A percentile compares a stretch with the other conserved stretches of the same genome.
Conservation (phyloP, 2,113 vertebrate species). For the Hypomesus transpacificus region DNA sequence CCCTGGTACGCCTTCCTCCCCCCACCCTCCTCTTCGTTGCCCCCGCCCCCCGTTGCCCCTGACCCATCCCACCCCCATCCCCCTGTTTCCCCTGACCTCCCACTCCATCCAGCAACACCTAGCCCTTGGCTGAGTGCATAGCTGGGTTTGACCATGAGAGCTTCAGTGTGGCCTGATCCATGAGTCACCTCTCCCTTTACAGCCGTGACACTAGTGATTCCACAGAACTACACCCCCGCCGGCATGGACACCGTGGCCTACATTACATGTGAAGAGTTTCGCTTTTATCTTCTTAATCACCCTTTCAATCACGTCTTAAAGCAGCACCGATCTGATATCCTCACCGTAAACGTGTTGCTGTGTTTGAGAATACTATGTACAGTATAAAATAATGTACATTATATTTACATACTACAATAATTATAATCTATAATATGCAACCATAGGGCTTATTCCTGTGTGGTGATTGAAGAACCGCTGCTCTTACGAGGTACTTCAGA, state of each 20-base stretch:
- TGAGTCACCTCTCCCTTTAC: constrained; percentile 10
- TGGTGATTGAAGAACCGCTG: no score
- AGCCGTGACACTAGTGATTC: background rate
- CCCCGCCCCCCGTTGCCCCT: background rate
- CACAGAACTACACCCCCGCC: background rate
- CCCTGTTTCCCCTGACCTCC: background rate
- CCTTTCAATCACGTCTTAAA: no score
- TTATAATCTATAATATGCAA: no score
- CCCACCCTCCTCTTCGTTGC: background rate
- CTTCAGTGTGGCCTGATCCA: background rate
- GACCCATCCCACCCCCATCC: background rate
- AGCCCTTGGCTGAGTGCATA: background rate
- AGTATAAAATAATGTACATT: no score
- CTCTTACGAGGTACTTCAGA: no score
- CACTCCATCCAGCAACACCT: background rate
- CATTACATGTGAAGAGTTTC: background rate
- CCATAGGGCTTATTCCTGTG: no score
- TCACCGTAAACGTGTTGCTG: no score
- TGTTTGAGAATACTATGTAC: no score
- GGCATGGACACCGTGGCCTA: background rate
- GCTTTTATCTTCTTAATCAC: no score
- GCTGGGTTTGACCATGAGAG: background rate
- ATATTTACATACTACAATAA: no score
- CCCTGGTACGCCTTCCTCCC: background rate
- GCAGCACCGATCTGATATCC: no score